Conservation (phyloP, 30 jellyfish, hydroid and myxozoan species). For the Hydra vulgaris region DNA sequence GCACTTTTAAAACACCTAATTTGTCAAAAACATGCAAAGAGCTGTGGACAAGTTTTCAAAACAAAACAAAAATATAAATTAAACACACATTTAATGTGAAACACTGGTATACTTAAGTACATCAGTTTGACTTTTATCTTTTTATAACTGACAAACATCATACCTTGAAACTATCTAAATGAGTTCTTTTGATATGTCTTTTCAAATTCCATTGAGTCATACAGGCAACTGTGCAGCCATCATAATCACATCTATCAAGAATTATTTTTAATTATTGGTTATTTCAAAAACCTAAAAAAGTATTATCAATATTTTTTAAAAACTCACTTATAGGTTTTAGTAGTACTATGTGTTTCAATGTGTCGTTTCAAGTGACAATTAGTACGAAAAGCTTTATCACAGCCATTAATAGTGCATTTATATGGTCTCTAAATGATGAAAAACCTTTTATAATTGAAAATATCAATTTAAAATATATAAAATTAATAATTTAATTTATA, state of each 20-base stretch:
- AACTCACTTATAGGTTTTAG: constrained; percentile 11
- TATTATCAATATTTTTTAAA: too few species aligned
- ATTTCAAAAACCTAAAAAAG: not conserved
- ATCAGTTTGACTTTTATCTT: too few species aligned
- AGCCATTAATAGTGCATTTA: not conserved
- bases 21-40: too few species aligned
- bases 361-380: constrained; percentile 21
- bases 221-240: constrained; percentile 19
- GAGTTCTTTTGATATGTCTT: constrained; percentile 28
- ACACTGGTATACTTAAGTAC: too few species aligned
- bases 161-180: constrained; percentile 20
- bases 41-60: too few species aligned
- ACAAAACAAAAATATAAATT: too few species aligned
- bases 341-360: constrained; percentile 1
- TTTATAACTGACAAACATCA: not conserved
- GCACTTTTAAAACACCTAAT: too few species aligned
- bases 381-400: constrained; percentile 28
- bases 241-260: constrained; percentile 17
- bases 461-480: too few species aligned
- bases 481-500: too few species aligned
- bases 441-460: too few species aligned
- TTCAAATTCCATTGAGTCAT: constrained; percentile 17
- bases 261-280: too few species aligned
- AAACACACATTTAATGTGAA: too few species aligned
- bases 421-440: constrained; percentile 19